Evolutionary conservation across 2,888 invertebrate species (phyloP), one percentile per base, ranked within the genome.

Genomic region (Physocephala rufipes): DNA sequence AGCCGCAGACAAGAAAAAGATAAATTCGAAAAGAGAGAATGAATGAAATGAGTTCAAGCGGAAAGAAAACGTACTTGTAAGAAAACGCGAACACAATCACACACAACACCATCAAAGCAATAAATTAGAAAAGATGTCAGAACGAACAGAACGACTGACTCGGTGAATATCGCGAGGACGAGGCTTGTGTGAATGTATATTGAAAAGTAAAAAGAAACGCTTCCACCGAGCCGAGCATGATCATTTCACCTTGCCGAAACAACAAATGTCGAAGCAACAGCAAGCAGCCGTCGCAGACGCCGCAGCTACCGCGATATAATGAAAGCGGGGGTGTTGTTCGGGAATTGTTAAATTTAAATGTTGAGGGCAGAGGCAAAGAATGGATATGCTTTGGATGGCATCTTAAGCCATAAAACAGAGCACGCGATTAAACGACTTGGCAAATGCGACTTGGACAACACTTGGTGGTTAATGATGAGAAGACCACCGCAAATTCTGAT

Each of bases 401-500:
- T 36, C 47, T 36, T 28, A 24, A 59, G 24, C 21, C 58, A 67
- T 43, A 53, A 66, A 55, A 66, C 36, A 26, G 43, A n/a, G 63
- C 13, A 21, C 26, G 45, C 45, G 43, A 16, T 24, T 47, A 47
- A 43, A n/a, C 13, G 24, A 21, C 1, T 3, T n/a, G 21, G 1
- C 19, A 45, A 62, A 19, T n/a, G 61, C 59, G 9, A 36, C 36
- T 36, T 49, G 58, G 58, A 28, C 28, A 47, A 61, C 16, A 28
- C 15, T n/a, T n/a, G 45, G 58, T 26, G 26, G 71, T 67, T 73
- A n/a, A n/a, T n/a, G 76, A 74, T 74, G 76, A 73, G 72, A 72
- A 75, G 76, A 76, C 76, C 76, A 75, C 76, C 75, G 76, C 75
- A 74, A 76, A 71, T 71, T 71, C 73, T 76, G 76, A 74, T 74